Base-by-base conservation (phyloP, 2,888 invertebrate species). In the Litoditis marina region DNA sequence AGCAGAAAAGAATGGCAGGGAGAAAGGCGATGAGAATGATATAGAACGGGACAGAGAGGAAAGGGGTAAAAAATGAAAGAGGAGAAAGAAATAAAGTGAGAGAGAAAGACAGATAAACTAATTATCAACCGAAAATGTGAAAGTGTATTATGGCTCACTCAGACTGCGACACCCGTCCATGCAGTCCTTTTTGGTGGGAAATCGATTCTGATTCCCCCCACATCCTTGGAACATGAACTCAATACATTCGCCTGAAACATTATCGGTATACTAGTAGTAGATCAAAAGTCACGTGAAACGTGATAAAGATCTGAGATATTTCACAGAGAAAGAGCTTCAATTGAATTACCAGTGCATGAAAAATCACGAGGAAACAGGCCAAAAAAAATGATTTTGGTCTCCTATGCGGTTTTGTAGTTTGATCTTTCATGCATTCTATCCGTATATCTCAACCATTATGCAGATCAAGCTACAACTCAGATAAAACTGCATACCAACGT, bases 151-250 rank as follows among this genome's bases (percentile, higher is more conserved):
- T 25, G n/a, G 34, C 47, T 54, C n/a, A 74, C 74, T 65, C 34
- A 77, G 52, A 53, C 74, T 71, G 27, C 64, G 60, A 44, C 77
- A 77, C 2, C 77, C 77, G 31, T 71, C 65, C 16, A 70, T 32
- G 49, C 77, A 77, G 8, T 77, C 75, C 13, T 74, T 66, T 32
- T 68, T 68, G 30, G 69, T 71, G 13, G 62, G 36, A 50, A 77
- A 77, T 3, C 77, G 63, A 47, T 77, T 77, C 61, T 73, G 75
- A 66, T 77, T 77, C 8, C 77, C 77, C n/a, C 77, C 77, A 55
- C 77, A 77, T 30, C 77, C 77, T 58, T 74, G 63, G 54, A 77
- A 77, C 57, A 75, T 61, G 51, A 77, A 77, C 31, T 75, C 74
- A 16, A 75, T 68, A 55, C 77, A 77, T 61, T 77, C 74, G 25